Evolutionary conservation across 1,140 invertebrate genomes (phyloP), one percentile per base, ranked within the genome.

Genomic region (Zaprionus ghesquierei): DNA sequence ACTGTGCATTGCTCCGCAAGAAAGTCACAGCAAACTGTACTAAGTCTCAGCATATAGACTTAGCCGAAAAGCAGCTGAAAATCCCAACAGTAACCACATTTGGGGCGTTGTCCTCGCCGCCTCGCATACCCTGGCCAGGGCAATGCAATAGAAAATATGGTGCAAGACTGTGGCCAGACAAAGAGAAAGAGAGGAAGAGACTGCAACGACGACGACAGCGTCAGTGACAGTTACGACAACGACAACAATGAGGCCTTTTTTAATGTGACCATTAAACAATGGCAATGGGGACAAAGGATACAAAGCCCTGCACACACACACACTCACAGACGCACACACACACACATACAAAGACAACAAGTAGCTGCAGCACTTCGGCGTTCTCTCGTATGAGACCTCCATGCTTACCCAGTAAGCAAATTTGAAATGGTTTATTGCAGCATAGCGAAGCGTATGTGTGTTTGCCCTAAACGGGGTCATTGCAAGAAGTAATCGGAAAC

Each of bases 231-330:
- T 46, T 46, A 66, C 59, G 53, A 69, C 51, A 71, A 60, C 69
- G 60, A 65, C 81, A 75, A 81, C 82, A 80, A 81, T 87, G 75
- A 81, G 75, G 78, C 82, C 78, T 86, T 87, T 41, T 86, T 86
- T 86, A 82, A 87, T 87, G 79, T 87, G 72, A 74, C 75, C 82
- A 87, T 87, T 87, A 87, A 87, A 87, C 82, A 87, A 87, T 79
- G 72, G 78, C 82, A 81, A 81, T 74, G 72, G 76, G 82, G 82
- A 87, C 82, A 87, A 87, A 70, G 72, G 68, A 77, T 70, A 63
- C 66, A 65, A n/a, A 69, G 38, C 23, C 29, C 13, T 25, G 20
- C 20, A 35, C 46, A 51, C 29, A 41, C 6, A 29, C 20, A 35
- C 46, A 51, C 29, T 15, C 6, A 29, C 33, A 35, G 33, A 33